These are phyloP conservation scores for Leptothorax acervorum DNA, from an alignment of 2,888 invertebrate genomes.

Conservation along the genomic window DNA sequence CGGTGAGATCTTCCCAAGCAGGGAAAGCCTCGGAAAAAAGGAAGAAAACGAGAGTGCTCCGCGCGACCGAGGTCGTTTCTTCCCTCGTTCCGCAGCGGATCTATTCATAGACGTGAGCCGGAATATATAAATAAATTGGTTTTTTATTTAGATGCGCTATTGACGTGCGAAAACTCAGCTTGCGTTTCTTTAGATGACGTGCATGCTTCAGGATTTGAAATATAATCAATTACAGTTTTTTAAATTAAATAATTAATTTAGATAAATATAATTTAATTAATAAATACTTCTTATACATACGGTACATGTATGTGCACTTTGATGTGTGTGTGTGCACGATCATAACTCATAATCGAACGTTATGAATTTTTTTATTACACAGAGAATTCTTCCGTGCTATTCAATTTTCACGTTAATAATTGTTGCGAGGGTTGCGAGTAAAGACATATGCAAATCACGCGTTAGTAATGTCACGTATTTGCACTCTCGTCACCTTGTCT, in stretches of 20 bases:
- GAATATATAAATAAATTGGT: conserved; percentile 71
- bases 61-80: conserved; percentile 48
- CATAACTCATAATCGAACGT: conserved; percentile 38
- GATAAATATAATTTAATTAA: too few species aligned
- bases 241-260: too few species aligned
- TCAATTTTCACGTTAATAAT: conserved; percentile 58
- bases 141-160: conserved; percentile 47
- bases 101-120: conserved; percentile 62
- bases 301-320: conserved; percentile 6
- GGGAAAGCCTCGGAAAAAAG: conserved; percentile 64
- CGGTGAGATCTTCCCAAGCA: conserved; percentile 66
- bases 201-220: background rate
- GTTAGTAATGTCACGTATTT: background rate
- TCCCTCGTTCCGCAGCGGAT: conserved; percentile 57
- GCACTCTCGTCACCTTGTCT: too few species aligned
- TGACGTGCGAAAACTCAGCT: conserved; percentile 46
- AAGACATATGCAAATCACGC: background rate
- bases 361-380: conserved; percentile 24
- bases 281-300: too few species aligned
- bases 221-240: too few species aligned
- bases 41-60: conserved; percentile 63
- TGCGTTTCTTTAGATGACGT: conserved; percentile 39
- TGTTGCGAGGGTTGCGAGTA: background rate
- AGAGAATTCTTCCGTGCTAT: background rate
- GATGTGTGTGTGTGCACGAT: background rate